Evolutionary conservation across 2,113 vertebrate species (phyloP).

Genomic region (Terrapene triunguis): DNA sequence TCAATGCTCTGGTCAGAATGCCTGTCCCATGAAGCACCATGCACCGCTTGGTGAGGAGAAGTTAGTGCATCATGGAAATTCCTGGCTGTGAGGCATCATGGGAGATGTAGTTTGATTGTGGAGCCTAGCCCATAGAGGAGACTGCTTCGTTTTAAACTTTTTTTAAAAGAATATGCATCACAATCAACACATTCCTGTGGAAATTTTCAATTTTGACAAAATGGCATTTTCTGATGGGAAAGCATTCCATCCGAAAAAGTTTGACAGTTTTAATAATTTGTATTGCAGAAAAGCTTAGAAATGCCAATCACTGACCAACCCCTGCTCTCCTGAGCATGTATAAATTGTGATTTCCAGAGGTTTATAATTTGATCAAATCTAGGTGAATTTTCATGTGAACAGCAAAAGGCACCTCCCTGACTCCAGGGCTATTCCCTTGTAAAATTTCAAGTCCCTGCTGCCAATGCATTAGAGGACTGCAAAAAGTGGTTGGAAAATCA

Average conservation of each 20-base stretch:
- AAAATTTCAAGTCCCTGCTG: background rate
- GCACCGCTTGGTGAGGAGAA: background rate
- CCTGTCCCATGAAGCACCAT: background rate
- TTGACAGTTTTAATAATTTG: background rate
- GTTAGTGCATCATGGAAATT: background rate
- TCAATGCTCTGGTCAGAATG: background rate
- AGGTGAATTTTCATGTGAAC: background rate
- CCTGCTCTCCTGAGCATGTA: background rate
- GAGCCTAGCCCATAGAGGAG: too few relatives aligned
- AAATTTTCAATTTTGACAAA: background rate
- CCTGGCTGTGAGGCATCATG: background rate
- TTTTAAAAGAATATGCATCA: background rate
- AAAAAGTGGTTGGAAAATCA: background rate
- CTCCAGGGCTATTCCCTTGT: background rate
- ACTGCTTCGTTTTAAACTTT: too few relatives aligned
- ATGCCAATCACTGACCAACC: background rate
- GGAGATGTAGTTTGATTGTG: background rate
- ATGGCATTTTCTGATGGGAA: background rate
- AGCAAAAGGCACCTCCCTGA: background rate
- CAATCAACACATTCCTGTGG: background rate
- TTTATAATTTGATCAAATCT: background rate
- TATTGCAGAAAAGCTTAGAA: background rate
- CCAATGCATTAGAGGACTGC: background rate
- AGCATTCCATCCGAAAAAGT: background rate
- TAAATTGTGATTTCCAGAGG: background rate